phyloP scores from a whole-genome alignment of 1,140 invertebrate species.

The Colletes gigas region DNA sequence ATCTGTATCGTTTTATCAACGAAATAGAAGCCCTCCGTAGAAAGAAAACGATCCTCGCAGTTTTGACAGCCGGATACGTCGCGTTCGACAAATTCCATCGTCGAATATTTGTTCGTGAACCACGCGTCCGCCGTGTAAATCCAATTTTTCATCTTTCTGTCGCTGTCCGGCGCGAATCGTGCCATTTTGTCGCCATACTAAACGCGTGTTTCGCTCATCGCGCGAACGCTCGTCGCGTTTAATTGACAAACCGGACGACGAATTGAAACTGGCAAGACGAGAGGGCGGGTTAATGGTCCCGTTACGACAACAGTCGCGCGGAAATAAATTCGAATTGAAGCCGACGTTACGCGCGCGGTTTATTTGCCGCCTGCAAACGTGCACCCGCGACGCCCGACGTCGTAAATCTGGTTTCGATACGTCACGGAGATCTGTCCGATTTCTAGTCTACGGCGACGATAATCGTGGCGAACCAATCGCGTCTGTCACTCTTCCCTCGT shows the following conservation, averaged over 20 bases:
- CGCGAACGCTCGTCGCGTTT: constrained; percentile 1
- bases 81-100: neutral
- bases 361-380: neutral
- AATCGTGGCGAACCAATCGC: constrained; percentile 1
- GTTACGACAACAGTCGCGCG: neutral
- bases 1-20: no score
- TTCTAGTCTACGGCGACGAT: neutral
- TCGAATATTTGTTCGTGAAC: neutral
- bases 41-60: no score
- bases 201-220: neutral
- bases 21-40: no score
- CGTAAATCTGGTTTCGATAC: constrained; percentile 16
- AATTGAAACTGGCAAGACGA: neutral
- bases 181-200: neutral
- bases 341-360: neutral
- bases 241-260: neutral
- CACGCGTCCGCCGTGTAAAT: neutral
- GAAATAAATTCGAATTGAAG: neutral
- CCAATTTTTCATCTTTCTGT: neutral
- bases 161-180: neutral
- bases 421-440: neutral
- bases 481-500: constrained; percentile 1
- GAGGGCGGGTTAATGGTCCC: neutral
- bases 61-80: no score
- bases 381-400: neutral